Evolutionary conservation across 2,888 invertebrate genomes (phyloP).

Genomic region (Clepsis dumicolana): DNA sequence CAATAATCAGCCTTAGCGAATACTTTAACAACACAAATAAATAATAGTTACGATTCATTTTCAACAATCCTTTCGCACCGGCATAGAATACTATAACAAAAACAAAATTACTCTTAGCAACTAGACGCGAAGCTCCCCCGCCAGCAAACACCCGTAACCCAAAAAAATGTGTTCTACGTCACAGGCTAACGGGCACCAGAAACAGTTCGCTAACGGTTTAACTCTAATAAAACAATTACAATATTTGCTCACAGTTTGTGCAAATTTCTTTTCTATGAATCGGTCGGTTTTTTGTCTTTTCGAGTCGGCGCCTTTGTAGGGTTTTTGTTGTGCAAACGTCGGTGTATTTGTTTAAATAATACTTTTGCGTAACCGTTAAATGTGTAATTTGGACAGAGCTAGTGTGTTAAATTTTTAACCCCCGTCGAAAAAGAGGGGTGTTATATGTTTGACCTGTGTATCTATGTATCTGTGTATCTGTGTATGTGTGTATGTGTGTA

Average conservation of each 20-base stretch:
- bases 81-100: background rate
- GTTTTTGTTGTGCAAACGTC: slow-evolving; percentile 46
- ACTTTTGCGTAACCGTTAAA: background rate
- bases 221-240: slow-evolving; percentile 56
- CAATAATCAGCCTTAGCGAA: no score
- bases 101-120: background rate
- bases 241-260: slow-evolving; percentile 57
- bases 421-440: no score
- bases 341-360: slow-evolving; percentile 1
- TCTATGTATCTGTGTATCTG: no score
- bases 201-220: slow-evolving; percentile 27
- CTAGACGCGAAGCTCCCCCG: background rate
- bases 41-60: background rate
- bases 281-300: slow-evolving; percentile 50
- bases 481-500: no score
- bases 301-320: slow-evolving; percentile 51
- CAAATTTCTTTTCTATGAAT: slow-evolving; percentile 80
- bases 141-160: background rate
- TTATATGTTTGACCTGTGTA: no score
- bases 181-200: slow-evolving; percentile 52
- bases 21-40: background rate
- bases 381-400: background rate
- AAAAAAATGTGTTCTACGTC: slow-evolving; percentile 57
- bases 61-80: background rate
- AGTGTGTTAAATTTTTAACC: no score